Evolutionary conservation across 2,797 vertebrate genomes (phyloP).

Genomic region (Moxostoma hubbsi): DNA sequence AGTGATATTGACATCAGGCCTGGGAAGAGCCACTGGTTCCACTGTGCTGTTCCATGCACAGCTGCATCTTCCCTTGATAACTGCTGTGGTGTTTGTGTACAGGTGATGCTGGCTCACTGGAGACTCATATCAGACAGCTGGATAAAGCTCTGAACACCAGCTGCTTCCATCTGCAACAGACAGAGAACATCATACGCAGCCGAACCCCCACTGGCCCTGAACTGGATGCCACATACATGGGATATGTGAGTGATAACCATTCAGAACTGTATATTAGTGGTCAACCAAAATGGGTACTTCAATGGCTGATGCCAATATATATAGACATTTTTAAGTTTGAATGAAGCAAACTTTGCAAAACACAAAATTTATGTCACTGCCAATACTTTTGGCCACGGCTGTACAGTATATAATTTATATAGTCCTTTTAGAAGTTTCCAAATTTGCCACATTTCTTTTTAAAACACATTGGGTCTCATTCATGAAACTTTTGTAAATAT

Average conservation of each 20-base stretch:
- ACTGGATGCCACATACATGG: constrained; percentile 88
- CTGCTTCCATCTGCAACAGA: constrained; percentile 87
- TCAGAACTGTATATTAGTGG: not conserved
- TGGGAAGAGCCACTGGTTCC: not conserved
- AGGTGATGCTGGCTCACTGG: constrained; percentile 86
- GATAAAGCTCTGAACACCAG: constrained; percentile 90
- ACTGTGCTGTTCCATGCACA: not conserved
- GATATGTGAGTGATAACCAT: constrained; percentile 86
- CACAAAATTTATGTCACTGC: too few relatives aligned
- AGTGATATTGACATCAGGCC: not conserved
- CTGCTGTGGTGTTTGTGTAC: constrained; percentile 32
- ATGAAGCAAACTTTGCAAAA: too few relatives aligned
- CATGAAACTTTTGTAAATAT: too few relatives aligned
- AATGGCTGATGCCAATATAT: too few relatives aligned
- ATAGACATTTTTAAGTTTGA: too few relatives aligned
- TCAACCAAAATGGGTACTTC: too few relatives aligned
- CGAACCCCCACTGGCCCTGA: constrained; percentile 86
- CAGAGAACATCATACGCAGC: constrained; percentile 84
- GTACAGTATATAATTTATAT: too few relatives aligned
- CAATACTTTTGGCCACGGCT: too few relatives aligned
- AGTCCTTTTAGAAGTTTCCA: too few relatives aligned
- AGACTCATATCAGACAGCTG: constrained; percentile 89
- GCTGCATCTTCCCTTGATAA: constrained; percentile 19
- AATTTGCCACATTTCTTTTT: too few relatives aligned
- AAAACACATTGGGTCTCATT: too few relatives aligned